Evolutionary conservation across 2,888 invertebrate genomes (phyloP), one percentile per base, ranked within the genome.

Genomic region (Phaonia tiefii): DNA sequence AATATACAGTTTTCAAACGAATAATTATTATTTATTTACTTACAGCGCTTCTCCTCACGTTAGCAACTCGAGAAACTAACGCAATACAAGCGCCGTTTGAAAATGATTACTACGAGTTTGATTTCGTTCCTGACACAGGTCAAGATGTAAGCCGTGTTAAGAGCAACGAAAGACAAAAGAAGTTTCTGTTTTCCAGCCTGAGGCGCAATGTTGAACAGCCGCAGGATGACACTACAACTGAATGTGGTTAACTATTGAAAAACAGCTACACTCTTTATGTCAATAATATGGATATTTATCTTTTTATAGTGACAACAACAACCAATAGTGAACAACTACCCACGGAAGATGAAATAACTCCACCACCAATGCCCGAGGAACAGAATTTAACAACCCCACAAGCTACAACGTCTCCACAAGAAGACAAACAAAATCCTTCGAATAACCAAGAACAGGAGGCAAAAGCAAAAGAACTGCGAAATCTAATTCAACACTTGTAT

Each of bases 401-500:
- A 22, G 7, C n/a, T 15, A 22, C 17, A 60, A 10, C 72, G 54
- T 15, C 63, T 39, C 26, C 39, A 0, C 31, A 56, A 22, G 46
- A 17, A 15, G 56, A n/a, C 66, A 44, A 11, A 8, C 1, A 11
- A 4, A 17, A n/a, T 20, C 39, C 42, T 15, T 2, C 22, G 1
- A 39, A 17, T 4, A 51, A 15, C 17, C 25, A 10, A 22, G 80
- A 80, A 8, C 66, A 79, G 2, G 83, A 84, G n/a, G 73, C 22
- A 2, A 83, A 84, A 44, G 17, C 84, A 2, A 85, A 77, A 51
- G 87, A 88, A 26, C 31, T 90, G 60, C 87, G 87, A 39, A 85
- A 77, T n/a, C 81, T 90, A 2, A 86, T 90, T 11, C 90, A 90
- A 69, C 89, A 90, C 65, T 79, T 90, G 56, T 90, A 90, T 75